phyloP scores from a whole-genome alignment of 2,888 invertebrate genomes.

The Proisotoma minuta region DNA sequence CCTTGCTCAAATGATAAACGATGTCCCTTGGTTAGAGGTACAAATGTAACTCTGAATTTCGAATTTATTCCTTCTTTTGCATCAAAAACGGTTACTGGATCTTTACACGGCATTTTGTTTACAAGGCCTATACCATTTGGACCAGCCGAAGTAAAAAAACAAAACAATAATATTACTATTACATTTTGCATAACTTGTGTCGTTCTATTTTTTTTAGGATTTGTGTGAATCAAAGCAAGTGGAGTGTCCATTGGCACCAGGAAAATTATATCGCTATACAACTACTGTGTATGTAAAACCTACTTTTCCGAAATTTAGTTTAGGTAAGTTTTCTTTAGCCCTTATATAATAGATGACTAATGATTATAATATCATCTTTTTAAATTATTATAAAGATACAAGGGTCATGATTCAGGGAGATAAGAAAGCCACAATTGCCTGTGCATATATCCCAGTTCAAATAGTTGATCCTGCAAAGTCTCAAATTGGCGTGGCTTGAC shows the following conservation, averaged over 20 bases:
- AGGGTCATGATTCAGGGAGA: conserved; percentile 23
- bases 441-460: conserved; percentile 35
- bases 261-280: conserved; percentile 19
- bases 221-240: conserved; percentile 26
- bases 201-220: too few relatives aligned
- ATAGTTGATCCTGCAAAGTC: conserved; percentile 12
- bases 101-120: conserved; percentile 14
- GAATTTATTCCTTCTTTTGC: conserved; percentile 28
- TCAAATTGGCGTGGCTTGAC: background rate
- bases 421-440: conserved; percentile 23
- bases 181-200: too few relatives aligned
- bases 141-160: too few relatives aligned
- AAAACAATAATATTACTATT: too few relatives aligned
- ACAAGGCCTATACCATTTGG: conserved; percentile 1
- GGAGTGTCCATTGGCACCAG: conserved; percentile 25
- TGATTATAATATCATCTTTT: conserved; percentile 8
- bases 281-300: conserved; percentile 22
- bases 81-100: conserved; percentile 16
- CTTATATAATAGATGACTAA: background rate
- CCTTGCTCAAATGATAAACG: background rate
- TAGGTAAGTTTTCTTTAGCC: background rate
- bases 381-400: too few relatives aligned
- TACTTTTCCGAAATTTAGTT: conserved; percentile 14
- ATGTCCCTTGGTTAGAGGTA: conserved; percentile 23
- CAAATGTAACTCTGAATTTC: conserved; percentile 30